Evolutionary conservation across 1,140 invertebrate species (phyloP).

Genomic region (Temnothorax longispinosus): DNA sequence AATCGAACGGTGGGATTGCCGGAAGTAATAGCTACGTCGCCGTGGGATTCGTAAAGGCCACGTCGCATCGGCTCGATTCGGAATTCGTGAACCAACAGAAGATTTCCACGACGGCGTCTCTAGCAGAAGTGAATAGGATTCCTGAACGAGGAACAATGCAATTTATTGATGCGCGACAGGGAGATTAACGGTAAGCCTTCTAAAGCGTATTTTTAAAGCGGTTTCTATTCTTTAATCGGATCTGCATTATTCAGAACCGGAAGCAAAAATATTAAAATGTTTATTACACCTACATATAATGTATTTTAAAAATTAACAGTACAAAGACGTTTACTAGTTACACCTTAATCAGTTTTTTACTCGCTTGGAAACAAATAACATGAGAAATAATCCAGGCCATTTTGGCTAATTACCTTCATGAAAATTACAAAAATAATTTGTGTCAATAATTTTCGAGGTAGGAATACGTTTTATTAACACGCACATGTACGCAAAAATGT

Average conservation of each 20-base stretch:
- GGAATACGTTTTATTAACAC: neutral
- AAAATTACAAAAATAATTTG: constrained; percentile 13
- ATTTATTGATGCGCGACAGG: constrained; percentile 34
- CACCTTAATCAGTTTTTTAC: neutral
- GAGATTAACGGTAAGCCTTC: constrained; percentile 42
- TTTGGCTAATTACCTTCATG: neutral
- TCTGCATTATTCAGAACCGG: neutral
- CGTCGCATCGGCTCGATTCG: constrained; percentile 40
- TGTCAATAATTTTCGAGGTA: neutral
- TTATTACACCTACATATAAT: neutral
- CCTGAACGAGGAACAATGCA: constrained; percentile 25
- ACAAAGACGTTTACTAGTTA: neutral
- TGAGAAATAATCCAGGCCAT: neutral
- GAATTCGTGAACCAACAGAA: constrained; percentile 55
- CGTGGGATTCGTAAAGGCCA: constrained; percentile 34
- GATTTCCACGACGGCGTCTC: constrained; percentile 38
- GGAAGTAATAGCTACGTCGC: constrained; percentile 64
- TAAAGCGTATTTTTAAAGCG: constrained; percentile 27
- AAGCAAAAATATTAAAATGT: neutral
- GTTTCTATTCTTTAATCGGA: constrained; percentile 5
- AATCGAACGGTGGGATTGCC: constrained; percentile 66
- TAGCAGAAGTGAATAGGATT: constrained; percentile 45
- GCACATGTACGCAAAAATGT: no score
- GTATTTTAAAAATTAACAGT: neutral
- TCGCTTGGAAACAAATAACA: neutral